phyloP scores from a whole-genome alignment of 2,888 invertebrate species.

The Myopa testacea region DNA sequence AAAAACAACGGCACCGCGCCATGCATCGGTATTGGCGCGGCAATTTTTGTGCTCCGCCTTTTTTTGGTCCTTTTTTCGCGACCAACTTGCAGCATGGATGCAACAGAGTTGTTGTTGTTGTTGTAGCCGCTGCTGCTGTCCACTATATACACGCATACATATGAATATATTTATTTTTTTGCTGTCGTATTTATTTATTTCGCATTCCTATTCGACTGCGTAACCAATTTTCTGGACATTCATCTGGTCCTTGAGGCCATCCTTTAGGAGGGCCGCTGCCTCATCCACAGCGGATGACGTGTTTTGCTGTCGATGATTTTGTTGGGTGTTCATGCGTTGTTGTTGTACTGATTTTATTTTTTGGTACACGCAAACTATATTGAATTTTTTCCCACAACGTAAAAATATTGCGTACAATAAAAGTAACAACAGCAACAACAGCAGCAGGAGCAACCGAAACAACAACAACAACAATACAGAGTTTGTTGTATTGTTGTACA shows the following conservation, averaged over 20 bases:
- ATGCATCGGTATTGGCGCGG: slow-evolving; percentile 22
- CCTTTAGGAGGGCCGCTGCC: no score
- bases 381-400: slow-evolving; percentile 13
- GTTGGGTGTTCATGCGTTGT: neutral
- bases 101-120: neutral
- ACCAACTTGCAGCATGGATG: neutral
- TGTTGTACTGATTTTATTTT: slow-evolving; percentile 8
- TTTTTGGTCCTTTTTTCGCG: slow-evolving; percentile 32
- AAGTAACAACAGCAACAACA: slow-evolving; percentile 23
- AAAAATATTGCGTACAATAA: slow-evolving; percentile 23
- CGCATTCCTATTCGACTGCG: neutral
- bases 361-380: slow-evolving; percentile 23
- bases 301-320: neutral
- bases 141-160: neutral
- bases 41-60: slow-evolving; percentile 33
- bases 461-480: slow-evolving; percentile 18
- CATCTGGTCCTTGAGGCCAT: neutral
- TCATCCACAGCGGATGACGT: no score
- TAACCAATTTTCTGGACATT: slow-evolving; percentile 11
- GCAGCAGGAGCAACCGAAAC: slow-evolving; percentile 4
- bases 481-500: neutral
- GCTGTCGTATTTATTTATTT: slow-evolving; percentile 13
- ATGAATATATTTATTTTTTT: neutral
- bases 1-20: slow-evolving; percentile 48
- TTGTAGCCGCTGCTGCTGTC: slow-evolving; percentile 3